Percentiles rank a stretch among this genome's conserved stretches.
Evolutionary conservation across 2,888 invertebrate genomes (phyloP).

Genomic region (Polylopha cassiicola): DNA sequence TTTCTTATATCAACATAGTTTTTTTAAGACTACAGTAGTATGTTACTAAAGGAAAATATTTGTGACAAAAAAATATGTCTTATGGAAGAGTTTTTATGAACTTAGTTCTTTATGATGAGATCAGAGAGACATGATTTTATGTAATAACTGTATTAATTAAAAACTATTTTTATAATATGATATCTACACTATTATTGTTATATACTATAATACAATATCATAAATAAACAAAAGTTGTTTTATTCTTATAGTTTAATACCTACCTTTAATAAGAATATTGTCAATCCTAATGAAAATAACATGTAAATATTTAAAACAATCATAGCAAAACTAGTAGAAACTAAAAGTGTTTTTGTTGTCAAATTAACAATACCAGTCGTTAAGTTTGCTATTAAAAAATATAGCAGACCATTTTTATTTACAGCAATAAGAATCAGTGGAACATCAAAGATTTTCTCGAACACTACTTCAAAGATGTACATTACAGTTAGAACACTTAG

Average conservation of each 20-base stretch:
- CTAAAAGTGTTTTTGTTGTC: slow-evolving; percentile 78
- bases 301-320: slow-evolving; percentile 78
- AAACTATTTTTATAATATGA: too few species aligned
- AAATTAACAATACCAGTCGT: slow-evolving; percentile 91
- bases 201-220: slow-evolving; percentile 1
- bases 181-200: too few species aligned
- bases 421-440: slow-evolving; percentile 82
- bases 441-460: slow-evolving; percentile 44
- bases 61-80: too few species aligned
- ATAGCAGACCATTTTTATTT: slow-evolving; percentile 88
- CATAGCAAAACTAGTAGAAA: slow-evolving; percentile 58
- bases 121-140: too few species aligned
- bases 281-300: slow-evolving; percentile 48
- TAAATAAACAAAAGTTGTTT: slow-evolving; percentile 5
- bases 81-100: too few species aligned
- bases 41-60: too few species aligned
- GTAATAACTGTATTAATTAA: too few species aligned
- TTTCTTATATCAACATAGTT: too few species aligned
- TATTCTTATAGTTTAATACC: slow-evolving; percentile 62
- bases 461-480: slow-evolving; percentile 74
- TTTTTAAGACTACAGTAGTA: too few species aligned
- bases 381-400: slow-evolving; percentile 90
- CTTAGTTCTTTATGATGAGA: too few species aligned
- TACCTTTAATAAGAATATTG: slow-evolving; percentile 54
- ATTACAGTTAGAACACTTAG: slow-evolving; percentile 73